Evolutionary conservation across 2,888 invertebrate species (phyloP).

Genomic region (Lochmaea crataegi): DNA sequence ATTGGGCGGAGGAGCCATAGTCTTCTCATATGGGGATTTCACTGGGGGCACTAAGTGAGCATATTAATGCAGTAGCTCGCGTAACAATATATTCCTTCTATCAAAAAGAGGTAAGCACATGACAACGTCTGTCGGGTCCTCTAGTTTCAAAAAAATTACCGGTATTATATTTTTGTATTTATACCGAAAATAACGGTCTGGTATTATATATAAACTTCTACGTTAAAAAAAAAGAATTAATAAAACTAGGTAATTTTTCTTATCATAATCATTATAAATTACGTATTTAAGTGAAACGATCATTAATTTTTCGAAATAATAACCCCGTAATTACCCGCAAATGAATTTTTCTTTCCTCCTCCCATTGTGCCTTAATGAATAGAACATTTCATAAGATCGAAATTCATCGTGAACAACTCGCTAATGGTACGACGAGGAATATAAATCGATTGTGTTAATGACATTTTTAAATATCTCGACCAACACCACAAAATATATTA

Average conservation of each 20-base stretch:
- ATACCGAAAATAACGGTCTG: neutral
- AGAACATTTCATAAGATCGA: neutral
- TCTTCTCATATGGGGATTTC: no score
- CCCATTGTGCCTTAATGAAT: neutral
- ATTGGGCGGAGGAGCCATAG: no score
- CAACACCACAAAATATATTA: neutral
- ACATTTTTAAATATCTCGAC: neutral
- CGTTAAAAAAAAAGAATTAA: neutral
- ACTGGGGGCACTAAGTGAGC: no score
- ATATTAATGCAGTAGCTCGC: no score
- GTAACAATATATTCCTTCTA: no score
- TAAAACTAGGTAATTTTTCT: neutral
- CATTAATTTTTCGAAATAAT: neutral
- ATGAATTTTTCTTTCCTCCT: neutral
- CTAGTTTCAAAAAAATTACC: no score
- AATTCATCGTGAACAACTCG: neutral
- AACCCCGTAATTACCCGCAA: neutral
- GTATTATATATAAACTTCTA: neutral
- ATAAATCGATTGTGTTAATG: neutral
- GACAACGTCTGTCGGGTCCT: no score
- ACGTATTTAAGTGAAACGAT: neutral
- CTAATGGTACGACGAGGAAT: neutral
- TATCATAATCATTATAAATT: neutral
- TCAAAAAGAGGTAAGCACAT: no score
- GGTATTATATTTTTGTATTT: no score